Conservation (phyloP, 2,888 invertebrate genomes). For the Vesta saturnalis region DNA sequence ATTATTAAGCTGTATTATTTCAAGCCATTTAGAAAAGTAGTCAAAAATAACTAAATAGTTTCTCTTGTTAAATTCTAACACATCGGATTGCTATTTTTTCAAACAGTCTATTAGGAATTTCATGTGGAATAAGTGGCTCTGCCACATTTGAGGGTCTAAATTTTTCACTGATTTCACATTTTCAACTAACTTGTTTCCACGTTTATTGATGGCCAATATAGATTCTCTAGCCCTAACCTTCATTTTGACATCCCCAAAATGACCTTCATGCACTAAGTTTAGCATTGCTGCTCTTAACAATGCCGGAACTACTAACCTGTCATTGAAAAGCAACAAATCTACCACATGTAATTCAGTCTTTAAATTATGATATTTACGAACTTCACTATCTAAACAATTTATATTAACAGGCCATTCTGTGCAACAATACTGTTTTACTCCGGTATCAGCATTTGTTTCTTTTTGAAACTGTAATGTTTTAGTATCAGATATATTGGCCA, state of each 20-base stretch:
- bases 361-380: not conserved
- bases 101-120: not conserved
- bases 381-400: conserved; percentile 1
- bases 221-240: not conserved
- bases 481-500: not conserved
- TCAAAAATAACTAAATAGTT: too few relatives aligned
- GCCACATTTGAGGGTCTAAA: not conserved
- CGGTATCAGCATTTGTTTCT: not conserved
- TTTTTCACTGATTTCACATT: not conserved
- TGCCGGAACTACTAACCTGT: not conserved
- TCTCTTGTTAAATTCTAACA: not conserved
- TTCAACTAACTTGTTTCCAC: not conserved
- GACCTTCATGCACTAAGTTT: too few relatives aligned
- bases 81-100: not conserved
- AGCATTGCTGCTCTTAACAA: too few relatives aligned
- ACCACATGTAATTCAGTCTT: not conserved
- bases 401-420: conserved; percentile 3
- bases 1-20: too few relatives aligned
- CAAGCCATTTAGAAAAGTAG: too few relatives aligned
- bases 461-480: not conserved
- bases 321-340: not conserved
- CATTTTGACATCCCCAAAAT: not conserved
- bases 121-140: not conserved
- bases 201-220: not conserved
- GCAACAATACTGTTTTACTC: not conserved